Evolutionary conservation across 1,140 invertebrate species (phyloP), one percentile per base, ranked within the genome.

Genomic region (Anastatus disparis): DNA sequence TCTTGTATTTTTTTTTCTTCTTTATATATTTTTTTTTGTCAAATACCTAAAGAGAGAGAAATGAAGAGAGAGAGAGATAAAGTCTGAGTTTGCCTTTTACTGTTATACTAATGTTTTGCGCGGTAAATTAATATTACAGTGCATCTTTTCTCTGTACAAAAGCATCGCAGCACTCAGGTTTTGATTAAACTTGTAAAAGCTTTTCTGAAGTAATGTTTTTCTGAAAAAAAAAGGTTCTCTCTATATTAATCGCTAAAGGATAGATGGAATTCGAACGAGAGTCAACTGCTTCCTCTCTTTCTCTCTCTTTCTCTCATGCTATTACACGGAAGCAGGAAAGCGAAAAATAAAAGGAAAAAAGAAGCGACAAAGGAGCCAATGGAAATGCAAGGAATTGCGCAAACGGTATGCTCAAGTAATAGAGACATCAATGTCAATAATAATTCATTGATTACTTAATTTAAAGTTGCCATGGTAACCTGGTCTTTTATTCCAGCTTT

Each of bases 381-480:
- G 59, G 27, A 44, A 48, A 42, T 13, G 59, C 17, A 38, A 15
- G 44, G 3, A 46, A 29, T 58, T 22, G 8, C 22, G 35, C 8
- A 6, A 35, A 35, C 1, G 35, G 20, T 24, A 10, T 7, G 29
- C 3, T 35, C 7, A 17, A 26, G 24, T 38, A 22, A 52, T 59
- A 77, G 81, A 82, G 82, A 83, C 82, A 84, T 85, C 84, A 85
- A 84, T 84, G 84, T 85, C 84, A 85, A 86, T 86, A 85, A 86
- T 85, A 86, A 86, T 85, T 86, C 82, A 84, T 84, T 84, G 83
- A 85, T 85, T 85, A 84, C 82, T 84, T 82, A 85, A 85, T 85
- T 85, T 82, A 80, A 70, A 82, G 82, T 84, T 82, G 42, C 83
- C 78, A 82, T 84, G 82, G 76, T 78, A 73, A 86, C 82, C 80